Conservation (phyloP, 2,113 vertebrate genomes). For the Grammomys dolichurus region DNA sequence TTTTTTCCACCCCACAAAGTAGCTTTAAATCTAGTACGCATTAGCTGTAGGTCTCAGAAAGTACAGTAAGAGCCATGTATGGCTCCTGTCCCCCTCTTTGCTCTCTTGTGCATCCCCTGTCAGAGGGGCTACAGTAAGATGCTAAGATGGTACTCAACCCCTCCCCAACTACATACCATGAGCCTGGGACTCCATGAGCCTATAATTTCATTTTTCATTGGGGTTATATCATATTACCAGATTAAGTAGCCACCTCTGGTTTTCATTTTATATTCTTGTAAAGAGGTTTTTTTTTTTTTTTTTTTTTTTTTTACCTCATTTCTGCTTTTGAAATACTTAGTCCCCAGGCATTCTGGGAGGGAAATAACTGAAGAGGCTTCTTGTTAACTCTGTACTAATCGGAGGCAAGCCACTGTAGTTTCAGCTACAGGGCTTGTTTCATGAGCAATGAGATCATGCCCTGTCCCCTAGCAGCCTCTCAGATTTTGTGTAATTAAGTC, state of each 20-base stretch:
- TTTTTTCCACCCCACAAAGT: neutral
- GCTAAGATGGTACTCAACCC: neutral
- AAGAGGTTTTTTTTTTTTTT: neutral
- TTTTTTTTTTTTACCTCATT: neutral
- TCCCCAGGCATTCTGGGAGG: constrained; percentile 25
- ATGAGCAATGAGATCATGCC: constrained; percentile 26
- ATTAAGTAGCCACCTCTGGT: constrained; percentile 35
- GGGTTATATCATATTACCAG: neutral
- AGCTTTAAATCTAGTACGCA: neutral
- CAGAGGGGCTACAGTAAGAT: neutral
- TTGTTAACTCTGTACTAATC: constrained; percentile 45
- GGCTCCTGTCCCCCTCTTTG: neutral
- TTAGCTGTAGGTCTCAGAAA: neutral
- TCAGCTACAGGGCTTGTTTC: neutral
- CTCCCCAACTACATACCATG: fast-evolving
- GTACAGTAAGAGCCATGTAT: neutral
- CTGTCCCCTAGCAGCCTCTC: neutral
- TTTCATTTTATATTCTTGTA: constrained; percentile 47
- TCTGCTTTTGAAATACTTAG: constrained; percentile 55
- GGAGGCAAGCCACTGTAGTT: neutral
- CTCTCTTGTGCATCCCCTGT: neutral
- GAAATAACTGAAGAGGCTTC: constrained; percentile 54
- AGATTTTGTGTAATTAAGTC: constrained; percentile 34
- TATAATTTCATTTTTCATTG: constrained; percentile 4
- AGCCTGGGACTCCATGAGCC: neutral